These are phyloP conservation scores for Drosophila atroscutellata DNA, from an alignment of 2,888 invertebrate genomes.

Conservation along the genomic window DNA sequence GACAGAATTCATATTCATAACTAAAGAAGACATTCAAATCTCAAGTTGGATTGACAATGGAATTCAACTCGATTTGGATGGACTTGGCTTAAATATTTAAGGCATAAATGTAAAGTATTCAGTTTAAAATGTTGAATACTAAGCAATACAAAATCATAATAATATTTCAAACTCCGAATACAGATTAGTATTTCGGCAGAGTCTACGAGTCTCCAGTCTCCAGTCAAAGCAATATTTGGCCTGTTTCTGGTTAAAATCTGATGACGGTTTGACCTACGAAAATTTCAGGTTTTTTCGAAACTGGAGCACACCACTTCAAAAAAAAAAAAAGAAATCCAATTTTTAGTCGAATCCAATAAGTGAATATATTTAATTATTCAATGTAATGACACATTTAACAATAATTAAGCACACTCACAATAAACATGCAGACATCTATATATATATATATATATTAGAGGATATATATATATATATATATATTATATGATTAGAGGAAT, in stretches of 20 bases:
- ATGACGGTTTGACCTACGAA: background rate
- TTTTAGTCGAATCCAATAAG: background rate
- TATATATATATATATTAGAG: background rate
- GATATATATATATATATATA: background rate
- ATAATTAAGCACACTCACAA: conserved; percentile 2
- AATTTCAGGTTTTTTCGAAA: background rate
- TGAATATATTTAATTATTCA: conserved; percentile 9
- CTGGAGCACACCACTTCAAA: background rate
- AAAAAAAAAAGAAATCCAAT: background rate
- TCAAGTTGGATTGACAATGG: background rate
- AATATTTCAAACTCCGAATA: background rate
- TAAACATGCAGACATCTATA: conserved; percentile 1
- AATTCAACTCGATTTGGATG: background rate
- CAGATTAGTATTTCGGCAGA: background rate
- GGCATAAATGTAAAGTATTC: background rate
- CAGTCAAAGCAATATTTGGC: background rate
- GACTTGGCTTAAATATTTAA: background rate
- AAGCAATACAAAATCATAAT: background rate
- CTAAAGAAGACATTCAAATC: background rate
- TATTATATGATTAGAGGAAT: background rate
- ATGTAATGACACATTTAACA: conserved; percentile 6
- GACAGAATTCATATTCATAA: background rate
- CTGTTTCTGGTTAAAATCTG: background rate
- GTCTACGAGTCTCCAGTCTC: background rate
- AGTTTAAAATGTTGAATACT: background rate